Evolutionary conservation across 2,113 vertebrate species (phyloP), one percentile per base, ranked within the genome.

Genomic region (Mellivora capensis): DNA sequence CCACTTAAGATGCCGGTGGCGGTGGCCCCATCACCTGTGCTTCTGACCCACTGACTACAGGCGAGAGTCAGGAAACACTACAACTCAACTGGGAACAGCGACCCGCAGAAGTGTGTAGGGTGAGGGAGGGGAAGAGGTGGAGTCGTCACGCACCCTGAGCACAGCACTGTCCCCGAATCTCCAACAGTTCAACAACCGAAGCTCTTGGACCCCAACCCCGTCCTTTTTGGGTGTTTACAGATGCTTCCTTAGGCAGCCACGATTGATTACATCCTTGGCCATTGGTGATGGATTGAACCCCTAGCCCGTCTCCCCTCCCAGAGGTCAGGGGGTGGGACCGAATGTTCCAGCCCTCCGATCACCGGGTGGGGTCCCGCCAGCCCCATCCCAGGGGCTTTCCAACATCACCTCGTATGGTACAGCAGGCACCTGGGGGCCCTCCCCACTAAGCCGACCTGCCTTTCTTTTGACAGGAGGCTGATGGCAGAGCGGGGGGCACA

Each of bases 401-500:
- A 29, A 1, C 61, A 4, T 37, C 57, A 21, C 10, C 72, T 49
- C 21, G 3, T 79, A n/a, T 14, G 6, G 37, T 0, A 31, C 88
- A 29, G 23, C 49, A 4, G 15, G 29, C 42, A 21, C 10, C 0
- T 29, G 23, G 18, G 4, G 31, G 13, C 6, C 20, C 72, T 27
- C 15, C 4, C 21, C 82, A 44, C 39, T 2, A 20, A 2, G 31
- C 7, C 1, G 34, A 62, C 0, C 2, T 0, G 9, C 2, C 2
- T 12, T 42, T 47, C 4, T n/a, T 2, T 7, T 34, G 23, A 11
- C 9, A n/a, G 5, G 37, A 3, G 13, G 6, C 49, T 6, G 1
- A 1, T 31, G 7, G 0, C 25, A 1, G 72, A 10, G n/a, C 9
- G 2, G 64, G 6, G 31, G 64, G 54, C 59, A n/a, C 0, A 0